Conservation (phyloP, 2,113 vertebrate species). For the Poeciliopsis prolifica region DNA sequence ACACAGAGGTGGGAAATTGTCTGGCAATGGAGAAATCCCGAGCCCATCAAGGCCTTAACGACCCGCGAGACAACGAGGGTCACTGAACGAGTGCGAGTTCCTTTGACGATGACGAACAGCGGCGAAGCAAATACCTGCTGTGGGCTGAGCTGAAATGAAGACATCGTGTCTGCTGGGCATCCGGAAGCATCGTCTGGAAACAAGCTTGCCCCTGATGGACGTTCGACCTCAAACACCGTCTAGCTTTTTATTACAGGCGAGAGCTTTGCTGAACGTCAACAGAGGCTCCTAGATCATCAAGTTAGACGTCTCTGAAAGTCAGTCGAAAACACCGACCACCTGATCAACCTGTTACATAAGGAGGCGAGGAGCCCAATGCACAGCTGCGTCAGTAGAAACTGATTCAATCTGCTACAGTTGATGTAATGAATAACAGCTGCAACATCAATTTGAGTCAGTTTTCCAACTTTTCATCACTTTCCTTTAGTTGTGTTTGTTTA, state of each 20-base stretch:
- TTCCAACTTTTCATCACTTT: no score
- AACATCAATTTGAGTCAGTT: no score
- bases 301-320: conserved; percentile 42
- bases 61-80: conserved; percentile 44
- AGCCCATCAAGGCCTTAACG: conserved; percentile 50
- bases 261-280: conserved; percentile 23
- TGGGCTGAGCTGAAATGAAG: conserved; percentile 21
- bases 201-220: conserved; percentile 1
- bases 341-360: background rate
- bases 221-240: conserved; percentile 21
- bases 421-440: no score
- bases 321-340: conserved; percentile 4
- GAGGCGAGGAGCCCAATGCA: background rate
- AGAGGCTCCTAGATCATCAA: conserved; percentile 11
- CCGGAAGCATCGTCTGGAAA: conserved; percentile 17
- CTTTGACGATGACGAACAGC: conserved; percentile 34
- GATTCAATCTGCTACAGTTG: no score
- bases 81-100: conserved; percentile 40
- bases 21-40: conserved; percentile 51
- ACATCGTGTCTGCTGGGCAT: conserved; percentile 6
- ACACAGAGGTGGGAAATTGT: conserved; percentile 58
- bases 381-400: background rate
- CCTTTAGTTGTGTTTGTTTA: no score
- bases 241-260: conserved; percentile 29
- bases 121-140: conserved; percentile 25